phyloP scores from a whole-genome alignment of 2,888 invertebrate species.

The Chouioia cunea region DNA sequence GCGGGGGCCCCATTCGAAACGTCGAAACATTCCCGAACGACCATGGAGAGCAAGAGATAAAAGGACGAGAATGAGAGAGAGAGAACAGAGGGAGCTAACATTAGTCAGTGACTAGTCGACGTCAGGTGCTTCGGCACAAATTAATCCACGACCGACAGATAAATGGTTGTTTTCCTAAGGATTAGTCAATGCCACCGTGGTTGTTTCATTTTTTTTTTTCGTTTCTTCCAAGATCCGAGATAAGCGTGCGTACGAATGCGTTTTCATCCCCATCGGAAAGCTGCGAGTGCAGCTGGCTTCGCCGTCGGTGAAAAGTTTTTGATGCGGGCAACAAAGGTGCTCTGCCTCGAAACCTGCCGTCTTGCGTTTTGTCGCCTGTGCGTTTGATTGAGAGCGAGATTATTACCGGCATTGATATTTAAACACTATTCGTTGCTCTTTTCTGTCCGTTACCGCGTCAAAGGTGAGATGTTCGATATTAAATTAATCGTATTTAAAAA shows the following conservation, averaged over 20 bases:
- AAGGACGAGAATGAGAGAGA: constrained; percentile 39
- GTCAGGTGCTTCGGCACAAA: constrained; percentile 44
- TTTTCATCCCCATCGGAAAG: not conserved
- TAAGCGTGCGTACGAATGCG: constrained; percentile 1
- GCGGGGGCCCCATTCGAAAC: not conserved
- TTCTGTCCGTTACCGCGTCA: too few relatives aligned
- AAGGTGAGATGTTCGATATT: too few relatives aligned
- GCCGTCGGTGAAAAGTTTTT: too few relatives aligned
- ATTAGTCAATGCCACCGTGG: constrained; percentile 53
- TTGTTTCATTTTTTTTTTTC: constrained; percentile 24
- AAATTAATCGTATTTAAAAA: constrained; percentile 7
- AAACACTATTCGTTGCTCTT: too few relatives aligned
- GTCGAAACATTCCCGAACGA: constrained; percentile 37
- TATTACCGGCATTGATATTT: too few relatives aligned
- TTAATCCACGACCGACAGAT: constrained; percentile 53
- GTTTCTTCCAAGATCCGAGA: constrained; percentile 2
- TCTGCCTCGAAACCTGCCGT: too few relatives aligned
- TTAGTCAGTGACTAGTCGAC: constrained; percentile 45
- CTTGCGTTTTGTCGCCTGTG: too few relatives aligned
- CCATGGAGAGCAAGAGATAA: not conserved
- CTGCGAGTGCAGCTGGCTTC: too few relatives aligned
- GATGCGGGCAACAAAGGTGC: too few relatives aligned
- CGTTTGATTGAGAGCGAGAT: too few relatives aligned
- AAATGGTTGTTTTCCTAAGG: constrained; percentile 66
- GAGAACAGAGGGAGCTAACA: constrained; percentile 3